Evolutionary conservation across 2,113 vertebrate species (phyloP), one percentile per base, ranked within the genome.

Genomic region (Sitta europaea): DNA sequence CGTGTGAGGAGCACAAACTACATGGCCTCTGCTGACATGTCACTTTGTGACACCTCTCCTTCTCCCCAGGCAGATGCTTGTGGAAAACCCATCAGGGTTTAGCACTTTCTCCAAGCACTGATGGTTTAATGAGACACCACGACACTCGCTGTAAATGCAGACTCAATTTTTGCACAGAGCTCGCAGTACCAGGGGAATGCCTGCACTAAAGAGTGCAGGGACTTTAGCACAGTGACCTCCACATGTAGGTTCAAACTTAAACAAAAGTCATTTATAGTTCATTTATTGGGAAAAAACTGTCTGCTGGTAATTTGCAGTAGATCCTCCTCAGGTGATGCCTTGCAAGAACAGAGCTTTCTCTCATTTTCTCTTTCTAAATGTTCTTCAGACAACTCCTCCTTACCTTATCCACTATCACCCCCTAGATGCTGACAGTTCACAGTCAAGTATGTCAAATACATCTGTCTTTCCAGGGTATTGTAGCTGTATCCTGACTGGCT

Each of bases 321-420:
- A 83, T 40, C 38, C 17, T 66, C 20, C 67, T 86, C 78, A 83
- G 85, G 48, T 86, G 43, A 79, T 21, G 38, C 47, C 74, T 92
- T 54, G 70, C 72, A 76, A 95, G 51, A 93, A 62, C 19, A 48
- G 54, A 92, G 59, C 51, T 86, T 76, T 73, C 71, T 70, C 67
- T 93, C 47, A 27, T 83, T 95, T 82, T 77, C 75, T 66, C 35
- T 94, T 67, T 74, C 59, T 83, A 42, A 80, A 74, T 7, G 42
- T 70, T 94, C 79, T 86, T 92, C 79, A 92, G 63, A 55, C 79
- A 76, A 93, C 35, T 90, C 82, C 31, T 54, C 72, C 67, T 95
- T 96, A 94, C 91, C 92, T 96, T 96, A 94, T 96, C 95, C 91
- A 92, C 96, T 95, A 88, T 94, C 94, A 93, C 95, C 96, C 95